Percentiles rank a stretch among this genome's conserved stretches.
Evolutionary conservation across 1,140 invertebrate species (phyloP).

Genomic region (Apocrypta bakeri): DNA sequence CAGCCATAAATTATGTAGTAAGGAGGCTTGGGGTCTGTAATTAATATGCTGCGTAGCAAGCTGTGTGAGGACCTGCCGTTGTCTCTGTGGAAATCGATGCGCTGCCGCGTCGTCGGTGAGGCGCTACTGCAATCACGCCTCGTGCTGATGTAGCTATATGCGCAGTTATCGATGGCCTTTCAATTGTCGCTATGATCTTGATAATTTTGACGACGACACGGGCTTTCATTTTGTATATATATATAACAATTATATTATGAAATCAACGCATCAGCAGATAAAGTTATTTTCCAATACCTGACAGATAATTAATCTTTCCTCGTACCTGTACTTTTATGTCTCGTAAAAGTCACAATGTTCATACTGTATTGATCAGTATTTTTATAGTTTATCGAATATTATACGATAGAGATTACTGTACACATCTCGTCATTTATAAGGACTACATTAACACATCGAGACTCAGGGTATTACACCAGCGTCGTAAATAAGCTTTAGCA

Average conservation of each 20-base stretch:
- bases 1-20: slow-evolving; percentile 35
- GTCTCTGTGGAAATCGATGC: slow-evolving; percentile 37
- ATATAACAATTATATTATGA: neutral
- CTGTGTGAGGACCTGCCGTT: neutral
- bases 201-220: too few relatives aligned
- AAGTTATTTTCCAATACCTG: too few relatives aligned
- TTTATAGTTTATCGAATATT: too few relatives aligned
- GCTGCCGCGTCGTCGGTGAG: neutral
- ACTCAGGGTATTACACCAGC: neutral
- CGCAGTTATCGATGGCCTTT: slow-evolving; percentile 15
- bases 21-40: slow-evolving; percentile 31
- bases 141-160: neutral
- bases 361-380: too few relatives aligned
- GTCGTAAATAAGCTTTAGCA: slow-evolving; percentile 4
- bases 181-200: neutral
- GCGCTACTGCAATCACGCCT: neutral
- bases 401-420: too few relatives aligned
- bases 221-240: neutral
- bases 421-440: neutral
- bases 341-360: too few relatives aligned
- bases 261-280: neutral
- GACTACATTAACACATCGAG: neutral
- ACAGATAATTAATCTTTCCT: too few relatives aligned
- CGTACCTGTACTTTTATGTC: too few relatives aligned
- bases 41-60: slow-evolving; percentile 34